Evolutionary conservation across 2,797 vertebrate species (phyloP), one percentile per base, ranked within the genome.

Genomic region (Sphenopsis melanotis): DNA sequence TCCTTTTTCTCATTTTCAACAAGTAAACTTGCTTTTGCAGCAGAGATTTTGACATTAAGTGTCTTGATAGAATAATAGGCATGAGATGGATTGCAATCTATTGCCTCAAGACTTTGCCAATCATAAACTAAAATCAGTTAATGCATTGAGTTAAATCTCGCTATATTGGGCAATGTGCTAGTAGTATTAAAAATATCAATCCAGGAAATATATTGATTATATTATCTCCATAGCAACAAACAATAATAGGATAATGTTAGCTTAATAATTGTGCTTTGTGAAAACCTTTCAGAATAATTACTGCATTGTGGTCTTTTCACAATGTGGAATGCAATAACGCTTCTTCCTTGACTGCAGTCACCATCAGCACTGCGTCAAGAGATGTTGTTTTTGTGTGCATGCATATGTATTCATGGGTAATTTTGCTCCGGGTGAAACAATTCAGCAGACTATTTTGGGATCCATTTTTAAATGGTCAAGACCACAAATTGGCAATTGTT

Each of bases 191-290:
- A 94, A 87, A 95, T 94, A 95, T 96, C 90, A 95, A 96, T 97
- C 84, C 78, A 92, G 94, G 89, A 96, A 96, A 94, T 93, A 90
- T 96, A 96, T 96, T 95, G 96, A 97, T 97, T 93, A 96, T 93
- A 93, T 96, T 94, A 96, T 96, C 94, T 95, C 93, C 90, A 96
- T 94, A 88, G 94, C 92, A 96, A 96, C 96, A 96, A 96, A 96
- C 93, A 96, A 96, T 96, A 96, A 91, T 83, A 82, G 76, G 93
- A 95, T 93, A 96, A 96, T 84, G 81, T 89, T 96, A 91, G 89
- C 72, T 93, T 96, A 97, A 97, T 96, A 96, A 95, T 93, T 87
- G 88, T 86, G 89, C 91, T 95, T 96, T 95, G 80, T 93, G 87
- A 90, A 97, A 96, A 94, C 85, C 94, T 96, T 92, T 96, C 91